These are phyloP conservation scores for Hydrocynus forskahlii DNA, from an alignment of 2,797 vertebrate species.

Conservation along the genomic window DNA sequence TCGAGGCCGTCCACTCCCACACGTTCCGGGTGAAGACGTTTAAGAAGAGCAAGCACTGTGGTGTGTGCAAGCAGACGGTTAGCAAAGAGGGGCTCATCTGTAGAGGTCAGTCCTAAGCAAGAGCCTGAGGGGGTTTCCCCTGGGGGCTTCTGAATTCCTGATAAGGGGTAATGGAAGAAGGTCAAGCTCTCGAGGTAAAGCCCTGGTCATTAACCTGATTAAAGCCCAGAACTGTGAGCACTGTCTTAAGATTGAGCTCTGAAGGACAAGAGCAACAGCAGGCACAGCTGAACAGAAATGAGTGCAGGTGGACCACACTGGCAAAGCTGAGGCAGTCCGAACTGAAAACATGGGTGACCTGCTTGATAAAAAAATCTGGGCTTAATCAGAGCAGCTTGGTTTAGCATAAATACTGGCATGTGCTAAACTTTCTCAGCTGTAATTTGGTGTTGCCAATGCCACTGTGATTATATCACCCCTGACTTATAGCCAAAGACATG, in stretches of 20 bases:
- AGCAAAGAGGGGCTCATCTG: constrained; percentile 91
- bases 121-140: neutral
- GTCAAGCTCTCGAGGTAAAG: constrained; percentile 24
- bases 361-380: no score
- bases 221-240: constrained; percentile 1
- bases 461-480: neutral
- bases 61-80: constrained; percentile 90
- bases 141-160: constrained; percentile 1
- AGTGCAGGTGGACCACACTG: neutral
- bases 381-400: neutral
- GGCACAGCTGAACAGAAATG: neutral
- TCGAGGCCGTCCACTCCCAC: constrained; percentile 88
- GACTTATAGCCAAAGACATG: constrained; percentile 15
- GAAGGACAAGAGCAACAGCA: neutral
- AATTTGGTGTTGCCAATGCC: constrained; percentile 9
- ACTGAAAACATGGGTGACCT: no score
- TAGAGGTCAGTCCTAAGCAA: constrained; percentile 82
- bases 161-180: constrained; percentile 40
- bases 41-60: constrained; percentile 92
- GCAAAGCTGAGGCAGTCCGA: neutral
- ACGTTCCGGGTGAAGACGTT: constrained; percentile 93
- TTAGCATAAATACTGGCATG: neutral
- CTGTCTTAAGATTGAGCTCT: neutral
- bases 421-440: neutral
- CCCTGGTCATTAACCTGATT: constrained; percentile 41